Evolutionary conservation across 2,113 vertebrate species (phyloP), one percentile per base, ranked within the genome.

Genomic region (Lophius piscatorius): DNA sequence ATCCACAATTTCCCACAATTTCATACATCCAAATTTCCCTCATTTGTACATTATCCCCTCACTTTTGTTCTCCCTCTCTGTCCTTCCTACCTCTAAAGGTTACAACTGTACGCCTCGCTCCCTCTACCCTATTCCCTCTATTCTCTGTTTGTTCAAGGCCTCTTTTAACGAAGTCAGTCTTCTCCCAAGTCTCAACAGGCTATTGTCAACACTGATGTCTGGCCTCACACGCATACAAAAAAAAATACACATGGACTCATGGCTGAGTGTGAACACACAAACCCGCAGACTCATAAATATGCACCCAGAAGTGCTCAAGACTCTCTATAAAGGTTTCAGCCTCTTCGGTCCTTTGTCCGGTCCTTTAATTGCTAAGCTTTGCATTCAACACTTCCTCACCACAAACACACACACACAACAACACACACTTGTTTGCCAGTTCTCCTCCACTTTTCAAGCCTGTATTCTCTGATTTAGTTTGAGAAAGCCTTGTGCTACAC

Each of bases 91-190:
- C 24, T 13, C 63, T 51, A 52, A 47, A 47, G 5, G 0, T 35
- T 29, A 14, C 24, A 18, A 36, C 38, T 67, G 36, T n/a, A 31
- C 39, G 8, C 48, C 36, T 66, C 28, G 17, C 4, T 52, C 6
- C 49, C 22, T 65, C 39, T 12, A 55, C 42, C 58, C 60, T 49
- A 74, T 51, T 24, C 2, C 62, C 56, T 73, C 63, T 64, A 67
- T 81, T 75, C 71, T 73, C 51, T 84, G 74, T 84, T 79, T 89
- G 79, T 72, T 85, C 78, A 84, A 83, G 85, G 83, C 81, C 84
- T 72, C 67, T 71, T 79, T 76, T 78, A 78, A 80, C 56, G 28
- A 74, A 70, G 70, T 51, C 68, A 39, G 72, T 67, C 81, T 74
- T 79, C 70, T 77, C 70, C 80, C 82, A 74, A 62, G 63, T 81